phyloP scores from a whole-genome alignment of 2,797 vertebrate genomes.

The Staurois parvus region DNA sequence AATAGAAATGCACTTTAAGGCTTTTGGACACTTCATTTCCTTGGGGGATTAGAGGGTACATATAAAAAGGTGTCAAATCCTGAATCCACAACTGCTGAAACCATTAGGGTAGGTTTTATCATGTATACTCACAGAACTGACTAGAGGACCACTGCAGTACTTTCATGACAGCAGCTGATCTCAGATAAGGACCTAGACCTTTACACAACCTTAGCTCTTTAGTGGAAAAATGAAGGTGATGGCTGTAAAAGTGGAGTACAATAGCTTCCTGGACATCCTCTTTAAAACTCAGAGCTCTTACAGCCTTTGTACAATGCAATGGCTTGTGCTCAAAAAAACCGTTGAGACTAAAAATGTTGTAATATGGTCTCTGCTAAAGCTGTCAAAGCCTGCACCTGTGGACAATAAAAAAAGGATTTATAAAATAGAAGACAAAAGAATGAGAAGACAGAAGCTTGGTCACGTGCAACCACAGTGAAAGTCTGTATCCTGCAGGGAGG shows the following conservation, averaged over 20 bases:
- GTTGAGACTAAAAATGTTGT: neutral
- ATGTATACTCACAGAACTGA: too few relatives aligned
- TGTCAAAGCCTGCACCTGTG: neutral
- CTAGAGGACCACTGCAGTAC: too few relatives aligned
- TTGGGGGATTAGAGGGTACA: too few relatives aligned
- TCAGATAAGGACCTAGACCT: neutral
- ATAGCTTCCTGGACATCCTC: neutral
- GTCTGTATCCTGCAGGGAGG: conserved; percentile 80
- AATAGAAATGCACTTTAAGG: too few relatives aligned
- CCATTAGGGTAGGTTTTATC: too few relatives aligned
- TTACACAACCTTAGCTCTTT: neutral
- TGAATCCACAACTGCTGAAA: too few relatives aligned
- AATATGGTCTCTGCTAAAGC: neutral
- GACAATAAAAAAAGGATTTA: neutral
- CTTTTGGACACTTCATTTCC: too few relatives aligned
- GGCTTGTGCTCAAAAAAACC: conserved; percentile 17
- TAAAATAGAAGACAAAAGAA: conserved; percentile 69
- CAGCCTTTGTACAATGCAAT: neutral
- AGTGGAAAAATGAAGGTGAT: neutral
- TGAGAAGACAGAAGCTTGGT: conserved; percentile 37
- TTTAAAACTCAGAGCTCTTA: conserved; percentile 4
- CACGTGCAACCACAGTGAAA: conserved; percentile 85
- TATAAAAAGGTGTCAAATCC: too few relatives aligned
- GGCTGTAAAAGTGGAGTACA: neutral
- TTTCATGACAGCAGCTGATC: too few relatives aligned